Base-by-base conservation (phyloP, 2,797 vertebrate species). In the Cyclura pinguis region DNA sequence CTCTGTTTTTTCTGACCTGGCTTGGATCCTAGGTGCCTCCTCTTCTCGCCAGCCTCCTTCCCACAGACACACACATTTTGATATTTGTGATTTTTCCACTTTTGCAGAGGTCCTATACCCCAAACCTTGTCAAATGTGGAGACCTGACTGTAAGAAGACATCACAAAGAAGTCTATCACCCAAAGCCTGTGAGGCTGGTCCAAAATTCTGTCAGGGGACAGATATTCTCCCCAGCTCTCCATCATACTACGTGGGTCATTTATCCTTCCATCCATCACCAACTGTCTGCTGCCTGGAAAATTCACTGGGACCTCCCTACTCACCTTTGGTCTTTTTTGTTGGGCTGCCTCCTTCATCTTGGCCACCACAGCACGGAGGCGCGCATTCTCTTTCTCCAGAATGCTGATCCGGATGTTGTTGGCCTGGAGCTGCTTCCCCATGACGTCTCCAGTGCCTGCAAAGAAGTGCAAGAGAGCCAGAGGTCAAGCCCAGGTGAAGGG, bases 351-450 rank as follows among this genome's bases (percentile, higher is more conserved):
- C 91, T 93, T 98, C 91, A 99, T 95, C 95, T 97, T 99, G 91
- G 93, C 88, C 0, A 99, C 95, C 52, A 97, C 98, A 35, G 93
- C 91, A 62, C 92, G 89, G 4, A 99, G 97, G 27, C 96, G 96
- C 0, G 0, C 0, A 0, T 99, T 99, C 96, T 99, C 98, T 95
- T 97, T 96, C 96, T 99, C 97, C 91, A 99, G 97, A 88, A 98
- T 92, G 10, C 85, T 77, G 50, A 99, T 98, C 7, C 98, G 98
- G 91, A 99, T 93, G 87, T 77, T 93, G 86, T 99, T 99, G 88
- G 98, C 98, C 92, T 97, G 97, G 10, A 99, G 50, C 93, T 99
- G 99, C 85, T 96, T 97, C 96, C 98, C 94, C 0, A 97, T 92
- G 80, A 99, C 89, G 38, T 97, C 96, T 64, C 98, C 98, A 0